These are phyloP conservation scores for Itoplectis maculator DNA, from an alignment of 2,888 invertebrate species.

Conservation along the genomic window DNA sequence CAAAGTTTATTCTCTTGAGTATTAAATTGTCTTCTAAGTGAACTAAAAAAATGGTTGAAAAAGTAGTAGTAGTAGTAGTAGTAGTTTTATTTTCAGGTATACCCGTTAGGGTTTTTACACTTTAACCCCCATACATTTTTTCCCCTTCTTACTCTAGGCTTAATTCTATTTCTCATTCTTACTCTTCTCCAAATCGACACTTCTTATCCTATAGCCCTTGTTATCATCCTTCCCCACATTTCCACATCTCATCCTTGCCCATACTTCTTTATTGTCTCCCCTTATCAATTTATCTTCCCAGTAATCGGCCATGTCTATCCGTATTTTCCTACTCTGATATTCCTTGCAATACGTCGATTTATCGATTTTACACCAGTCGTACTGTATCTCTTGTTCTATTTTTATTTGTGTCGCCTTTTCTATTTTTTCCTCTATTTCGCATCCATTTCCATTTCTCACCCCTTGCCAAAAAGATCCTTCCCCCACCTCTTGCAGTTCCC, in stretches of 20 bases:
- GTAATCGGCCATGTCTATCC: too few relatives aligned
- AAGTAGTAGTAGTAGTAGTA: not conserved
- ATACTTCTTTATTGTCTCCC: not conserved
- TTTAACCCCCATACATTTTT: not conserved
- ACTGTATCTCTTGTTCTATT: not conserved
- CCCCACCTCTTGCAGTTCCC: not conserved
- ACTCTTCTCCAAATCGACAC: not conserved
- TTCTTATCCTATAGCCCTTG: too few relatives aligned
- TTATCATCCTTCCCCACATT: too few relatives aligned
- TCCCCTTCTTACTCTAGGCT: not conserved
- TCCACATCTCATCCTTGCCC: too few relatives aligned
- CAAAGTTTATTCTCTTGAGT: too few relatives aligned
- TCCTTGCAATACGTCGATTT: constrained; percentile 11
- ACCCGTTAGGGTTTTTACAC: not conserved
- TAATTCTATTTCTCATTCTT: not conserved
- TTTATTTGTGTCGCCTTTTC: not conserved
- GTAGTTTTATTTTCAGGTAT: not conserved
- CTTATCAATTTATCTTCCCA: too few relatives aligned
- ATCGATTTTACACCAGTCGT: not conserved
- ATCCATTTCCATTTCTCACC: not conserved
- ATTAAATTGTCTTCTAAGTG: too few relatives aligned
- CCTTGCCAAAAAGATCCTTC: not conserved
- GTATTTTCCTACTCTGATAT: not conserved
- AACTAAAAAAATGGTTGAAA: too few relatives aligned
- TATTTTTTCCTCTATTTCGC: not conserved